Evolutionary conservation across 2,797 vertebrate genomes (phyloP).

Genomic region (Lithobates sylvaticus): DNA sequence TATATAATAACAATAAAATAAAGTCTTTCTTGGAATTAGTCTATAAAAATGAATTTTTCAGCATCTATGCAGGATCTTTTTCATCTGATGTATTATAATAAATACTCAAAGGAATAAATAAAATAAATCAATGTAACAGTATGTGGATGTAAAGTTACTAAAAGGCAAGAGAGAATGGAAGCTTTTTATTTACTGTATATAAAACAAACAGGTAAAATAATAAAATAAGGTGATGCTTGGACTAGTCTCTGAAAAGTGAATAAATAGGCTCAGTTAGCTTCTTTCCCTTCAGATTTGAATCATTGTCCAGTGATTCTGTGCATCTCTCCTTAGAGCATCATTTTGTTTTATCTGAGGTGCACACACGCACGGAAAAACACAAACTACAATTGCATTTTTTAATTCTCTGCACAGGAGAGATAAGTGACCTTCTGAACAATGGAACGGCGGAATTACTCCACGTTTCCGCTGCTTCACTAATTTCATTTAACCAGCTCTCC

Average conservation of each 20-base stretch:
- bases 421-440: conserved; percentile 57
- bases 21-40: no score
- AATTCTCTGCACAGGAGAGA: conserved; percentile 45
- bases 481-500: conserved; percentile 58
- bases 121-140: background rate
- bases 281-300: conserved; percentile 22
- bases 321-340: conserved; percentile 37
- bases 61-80: no score
- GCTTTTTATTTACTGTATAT: conserved; percentile 8
- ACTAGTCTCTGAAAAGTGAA: background rate
- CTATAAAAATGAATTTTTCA: no score
- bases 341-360: conserved; percentile 43
- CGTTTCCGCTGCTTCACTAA: conserved; percentile 53
- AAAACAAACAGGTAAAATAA: background rate
- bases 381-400: conserved; percentile 46
- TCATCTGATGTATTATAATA: background rate
- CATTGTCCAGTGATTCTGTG: conserved; percentile 34
- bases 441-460: conserved; percentile 40
- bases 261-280: conserved; percentile 23
- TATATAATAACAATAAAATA: no score
- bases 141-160: background rate
- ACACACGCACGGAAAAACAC: conserved; percentile 48
- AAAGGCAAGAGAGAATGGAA: background rate
- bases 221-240: background rate
- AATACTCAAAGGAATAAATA: background rate